Evolutionary conservation across 2,888 invertebrate species (phyloP).

Genomic region (Tenthredo distinguenda): DNA sequence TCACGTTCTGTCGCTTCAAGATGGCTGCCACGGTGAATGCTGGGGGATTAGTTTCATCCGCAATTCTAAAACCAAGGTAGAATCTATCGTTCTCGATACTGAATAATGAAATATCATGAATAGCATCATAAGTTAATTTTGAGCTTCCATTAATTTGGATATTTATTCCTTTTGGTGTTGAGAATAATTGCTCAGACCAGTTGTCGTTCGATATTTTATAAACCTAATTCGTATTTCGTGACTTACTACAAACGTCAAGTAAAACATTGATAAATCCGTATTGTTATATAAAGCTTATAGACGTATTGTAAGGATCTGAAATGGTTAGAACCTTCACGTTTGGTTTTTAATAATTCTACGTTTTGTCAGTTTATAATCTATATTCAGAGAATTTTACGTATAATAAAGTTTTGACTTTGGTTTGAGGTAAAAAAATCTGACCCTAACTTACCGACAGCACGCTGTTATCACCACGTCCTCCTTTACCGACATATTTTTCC

Average conservation of each 20-base stretch:
- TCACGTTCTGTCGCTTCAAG: slow-evolving; percentile 18
- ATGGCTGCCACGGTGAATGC: slow-evolving; percentile 7
- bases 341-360: neutral
- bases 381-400: neutral
- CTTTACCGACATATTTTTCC: neutral
- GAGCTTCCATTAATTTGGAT: neutral
- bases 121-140: neutral
- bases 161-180: neutral
- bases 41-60: neutral
- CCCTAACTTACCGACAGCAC: slow-evolving; percentile 5
- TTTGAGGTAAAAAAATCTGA: neutral
- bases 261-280: neutral
- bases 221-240: slow-evolving; percentile 27
- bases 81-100: neutral
- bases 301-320: neutral
- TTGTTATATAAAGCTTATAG: neutral
- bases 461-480: neutral
- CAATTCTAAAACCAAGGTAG: neutral
- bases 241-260: slow-evolving; percentile 30
- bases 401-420: neutral
- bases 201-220: neutral
- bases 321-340: too few species aligned
- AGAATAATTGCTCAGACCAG: neutral
- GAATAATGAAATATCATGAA: neutral
- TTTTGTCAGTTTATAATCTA: neutral